phyloP scores from a whole-genome alignment of 2,888 invertebrate species.

The Drosophila greeni region DNA sequence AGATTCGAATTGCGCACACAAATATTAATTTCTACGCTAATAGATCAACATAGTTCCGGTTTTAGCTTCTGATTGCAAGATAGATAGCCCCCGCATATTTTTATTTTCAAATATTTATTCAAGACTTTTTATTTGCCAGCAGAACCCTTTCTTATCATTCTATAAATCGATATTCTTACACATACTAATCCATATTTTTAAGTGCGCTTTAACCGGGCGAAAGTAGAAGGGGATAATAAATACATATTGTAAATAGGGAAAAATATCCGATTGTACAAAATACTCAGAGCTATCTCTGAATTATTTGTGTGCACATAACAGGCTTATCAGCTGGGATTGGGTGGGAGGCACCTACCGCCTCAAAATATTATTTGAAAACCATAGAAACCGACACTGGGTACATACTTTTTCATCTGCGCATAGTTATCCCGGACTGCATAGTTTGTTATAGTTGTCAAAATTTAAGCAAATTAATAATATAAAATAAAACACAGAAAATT shows the following conservation, averaged over 20 bases:
- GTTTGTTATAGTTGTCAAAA: not conserved
- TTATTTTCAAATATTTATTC: not conserved
- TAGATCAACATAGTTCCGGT: not conserved
- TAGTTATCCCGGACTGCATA: not conserved
- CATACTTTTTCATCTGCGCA: conserved; percentile 22
- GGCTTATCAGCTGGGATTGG: conserved; percentile 25
- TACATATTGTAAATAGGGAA: conserved; percentile 5
- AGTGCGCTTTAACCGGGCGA: not conserved
- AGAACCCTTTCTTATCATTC: not conserved
- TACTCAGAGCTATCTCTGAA: conserved; percentile 11
- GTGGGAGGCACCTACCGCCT: conserved; percentile 4
- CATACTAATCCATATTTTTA: not conserved
- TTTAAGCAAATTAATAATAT: not conserved
- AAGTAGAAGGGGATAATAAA: conserved; percentile 1
- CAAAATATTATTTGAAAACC: conserved; percentile 30
- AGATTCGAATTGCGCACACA: not conserved
- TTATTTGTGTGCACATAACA: conserved; percentile 5
- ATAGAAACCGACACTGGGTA: conserved; percentile 33
- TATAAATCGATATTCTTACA: not conserved
- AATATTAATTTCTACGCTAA: not conserved
- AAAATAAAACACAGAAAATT: not conserved
- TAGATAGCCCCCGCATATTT: not conserved
- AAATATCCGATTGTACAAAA: not conserved
- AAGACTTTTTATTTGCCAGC: not conserved
- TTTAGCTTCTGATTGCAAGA: not conserved